phyloP scores from a whole-genome alignment of 23 tunicate species.

The Halocynthia roretzi region DNA sequence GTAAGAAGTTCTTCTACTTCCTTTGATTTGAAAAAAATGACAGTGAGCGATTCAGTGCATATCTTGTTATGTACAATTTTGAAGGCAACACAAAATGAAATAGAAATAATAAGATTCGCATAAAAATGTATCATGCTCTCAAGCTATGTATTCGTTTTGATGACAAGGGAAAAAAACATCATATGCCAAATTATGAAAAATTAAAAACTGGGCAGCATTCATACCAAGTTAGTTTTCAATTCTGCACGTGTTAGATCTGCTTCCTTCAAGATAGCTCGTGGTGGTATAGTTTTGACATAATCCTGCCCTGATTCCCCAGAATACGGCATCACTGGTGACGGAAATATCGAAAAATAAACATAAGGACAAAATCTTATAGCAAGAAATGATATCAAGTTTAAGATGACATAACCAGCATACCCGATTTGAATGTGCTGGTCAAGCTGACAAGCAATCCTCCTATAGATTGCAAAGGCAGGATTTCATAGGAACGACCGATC shows the following conservation, averaged over 20 bases:
- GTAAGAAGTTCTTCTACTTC: slow-evolving; percentile 5
- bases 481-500: background rate
- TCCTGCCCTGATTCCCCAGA: too few relatives aligned
- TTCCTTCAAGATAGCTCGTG: background rate
- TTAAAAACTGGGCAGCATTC: background rate
- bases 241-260: background rate
- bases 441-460: background rate
- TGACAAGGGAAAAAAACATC: background rate
- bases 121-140: too few relatives aligned
- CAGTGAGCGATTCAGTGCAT: background rate
- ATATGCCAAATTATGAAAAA: background rate
- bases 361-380: background rate
- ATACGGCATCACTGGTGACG: too few relatives aligned
- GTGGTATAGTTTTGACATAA: background rate
- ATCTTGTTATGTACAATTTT: background rate
- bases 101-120: too few relatives aligned
- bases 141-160: too few relatives aligned
- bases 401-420: background rate
- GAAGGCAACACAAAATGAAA: background rate
- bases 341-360: background rate
- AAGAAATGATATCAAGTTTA: too few relatives aligned
- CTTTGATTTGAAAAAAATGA: background rate
- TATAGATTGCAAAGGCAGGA: background rate
- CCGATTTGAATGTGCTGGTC: background rate
- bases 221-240: background rate